These are phyloP conservation scores for Xestoiulus laeticollis DNA, from an alignment of 2,888 invertebrate species.

Conservation along the genomic window DNA sequence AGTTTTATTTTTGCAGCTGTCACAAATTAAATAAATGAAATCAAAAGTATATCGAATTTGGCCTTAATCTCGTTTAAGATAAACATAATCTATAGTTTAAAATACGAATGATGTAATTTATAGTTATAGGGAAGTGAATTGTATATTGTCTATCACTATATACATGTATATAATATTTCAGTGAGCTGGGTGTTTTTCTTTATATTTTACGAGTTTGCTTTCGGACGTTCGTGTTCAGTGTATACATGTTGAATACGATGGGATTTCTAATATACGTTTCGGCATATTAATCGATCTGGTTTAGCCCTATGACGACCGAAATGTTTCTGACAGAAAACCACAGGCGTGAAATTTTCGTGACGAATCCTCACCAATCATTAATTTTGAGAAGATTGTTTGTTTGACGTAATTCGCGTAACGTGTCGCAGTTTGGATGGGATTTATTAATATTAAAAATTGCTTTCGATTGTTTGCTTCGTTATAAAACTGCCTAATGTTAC, in stretches of 20 bases:
- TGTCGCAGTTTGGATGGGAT: slow-evolving; percentile 19
- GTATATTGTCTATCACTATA: too few species aligned
- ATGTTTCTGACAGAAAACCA: background rate
- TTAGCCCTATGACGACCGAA: background rate
- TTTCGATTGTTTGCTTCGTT: background rate
- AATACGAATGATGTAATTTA: too few species aligned
- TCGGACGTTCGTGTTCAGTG: background rate
- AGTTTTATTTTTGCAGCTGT: too few species aligned
- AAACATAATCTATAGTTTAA: too few species aligned
- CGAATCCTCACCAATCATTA: slow-evolving; percentile 20
- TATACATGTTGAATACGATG: background rate
- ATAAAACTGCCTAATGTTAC: background rate
- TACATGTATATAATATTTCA: background rate
- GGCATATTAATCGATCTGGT: background rate
- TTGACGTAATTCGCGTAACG: background rate
- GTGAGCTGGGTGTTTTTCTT: background rate
- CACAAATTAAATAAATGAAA: too few species aligned
- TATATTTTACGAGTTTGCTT: background rate
- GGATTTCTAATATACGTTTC: background rate
- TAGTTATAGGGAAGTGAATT: too few species aligned
- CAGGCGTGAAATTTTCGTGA: background rate
- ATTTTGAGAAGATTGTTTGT: slow-evolving; percentile 22
- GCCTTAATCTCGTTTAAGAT: too few species aligned
- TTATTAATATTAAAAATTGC: slow-evolving; percentile 10
- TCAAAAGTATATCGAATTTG: too few species aligned